A percentile compares a stretch with the other conserved stretches of the same genome.
Evolutionary conservation across 2,888 invertebrate genomes (phyloP).

Genomic region (Zaprionus obscuricornis): DNA sequence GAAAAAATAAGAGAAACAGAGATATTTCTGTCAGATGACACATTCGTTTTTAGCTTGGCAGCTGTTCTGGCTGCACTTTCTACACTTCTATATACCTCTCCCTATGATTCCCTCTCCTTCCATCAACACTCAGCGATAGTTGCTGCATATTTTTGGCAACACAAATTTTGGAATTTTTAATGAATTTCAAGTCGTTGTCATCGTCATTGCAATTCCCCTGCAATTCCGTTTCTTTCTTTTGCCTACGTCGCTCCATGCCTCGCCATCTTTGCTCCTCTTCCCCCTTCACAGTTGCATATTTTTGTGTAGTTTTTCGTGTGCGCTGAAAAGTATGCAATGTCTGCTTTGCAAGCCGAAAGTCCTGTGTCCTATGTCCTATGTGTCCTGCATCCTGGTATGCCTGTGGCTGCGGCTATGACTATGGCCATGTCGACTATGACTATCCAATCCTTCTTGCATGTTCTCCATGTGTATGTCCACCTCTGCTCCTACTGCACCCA

Average conservation of each 20-base stretch:
- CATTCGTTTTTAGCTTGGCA: slow-evolving; percentile 32
- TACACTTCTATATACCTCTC: not conserved
- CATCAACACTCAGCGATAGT: not conserved
- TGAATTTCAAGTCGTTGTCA: slow-evolving; percentile 65
- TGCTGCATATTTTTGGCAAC: slow-evolving; percentile 53
- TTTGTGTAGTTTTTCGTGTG: slow-evolving; percentile 48
- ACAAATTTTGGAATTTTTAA: slow-evolving; percentile 67
- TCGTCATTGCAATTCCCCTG: slow-evolving; percentile 47
- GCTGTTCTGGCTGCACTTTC: slow-evolving; percentile 1
- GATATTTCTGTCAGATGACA: slow-evolving; percentile 15
- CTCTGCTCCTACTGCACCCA: not conserved
- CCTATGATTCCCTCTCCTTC: not conserved
- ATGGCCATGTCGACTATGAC: not conserved
- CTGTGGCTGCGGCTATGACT: slow-evolving; percentile 30
- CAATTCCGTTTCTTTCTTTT: too few relatives aligned
- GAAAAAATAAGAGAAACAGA: too few relatives aligned
- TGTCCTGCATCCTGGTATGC: slow-evolving; percentile 27
- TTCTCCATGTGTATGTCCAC: too few relatives aligned
- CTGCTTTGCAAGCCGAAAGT: slow-evolving; percentile 30
- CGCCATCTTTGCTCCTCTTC: not conserved
- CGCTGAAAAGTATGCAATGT: slow-evolving; percentile 52
- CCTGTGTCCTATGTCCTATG: slow-evolving; percentile 10
- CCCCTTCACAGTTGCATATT: slow-evolving; percentile 44
- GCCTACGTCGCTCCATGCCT: slow-evolving; percentile 20
- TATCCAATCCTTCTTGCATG: not conserved